These are phyloP conservation scores for Lordiphosa clarofinis DNA, from an alignment of 1,140 invertebrate species.

Conservation along the genomic window DNA sequence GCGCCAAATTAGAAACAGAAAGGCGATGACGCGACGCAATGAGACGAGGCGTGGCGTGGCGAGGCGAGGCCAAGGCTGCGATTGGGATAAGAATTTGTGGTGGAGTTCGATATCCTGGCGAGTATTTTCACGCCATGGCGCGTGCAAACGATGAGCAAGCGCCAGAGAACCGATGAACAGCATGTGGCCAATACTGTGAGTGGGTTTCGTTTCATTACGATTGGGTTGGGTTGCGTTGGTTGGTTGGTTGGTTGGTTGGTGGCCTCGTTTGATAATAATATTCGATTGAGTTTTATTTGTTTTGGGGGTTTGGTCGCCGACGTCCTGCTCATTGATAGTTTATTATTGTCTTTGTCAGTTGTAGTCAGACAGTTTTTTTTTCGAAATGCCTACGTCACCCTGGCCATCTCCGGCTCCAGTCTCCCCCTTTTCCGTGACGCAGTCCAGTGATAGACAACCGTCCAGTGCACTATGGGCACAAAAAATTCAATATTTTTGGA, in stretches of 20 bases:
- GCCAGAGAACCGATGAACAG: conserved; percentile 45
- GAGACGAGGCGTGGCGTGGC: not conserved
- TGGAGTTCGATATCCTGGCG: conserved; percentile 35
- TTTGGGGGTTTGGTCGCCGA: conserved; percentile 53
- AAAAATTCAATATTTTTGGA: too few species aligned
- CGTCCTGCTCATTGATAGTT: conserved; percentile 55
- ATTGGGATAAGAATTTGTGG: conserved; percentile 40
- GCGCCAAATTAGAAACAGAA: conserved; percentile 66
- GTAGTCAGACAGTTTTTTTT: conserved; percentile 43
- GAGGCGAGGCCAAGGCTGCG: conserved; percentile 26
- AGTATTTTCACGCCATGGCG: conserved; percentile 41
- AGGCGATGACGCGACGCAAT: conserved; percentile 47
- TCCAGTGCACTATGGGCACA: too few species aligned
- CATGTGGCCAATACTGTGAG: conserved; percentile 65
- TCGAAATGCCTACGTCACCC: conserved; percentile 45
- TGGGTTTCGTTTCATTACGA: conserved; percentile 33
- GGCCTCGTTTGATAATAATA: conserved; percentile 70
- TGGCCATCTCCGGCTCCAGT: not conserved
- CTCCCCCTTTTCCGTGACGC: conserved; percentile 35
- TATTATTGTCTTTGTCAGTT: conserved; percentile 63
- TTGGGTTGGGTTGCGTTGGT: conserved; percentile 26
- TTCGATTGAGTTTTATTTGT: conserved; percentile 76
- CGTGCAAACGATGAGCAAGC: conserved; percentile 4
- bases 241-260: conserved; percentile 13
- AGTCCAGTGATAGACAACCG: conserved; percentile 10